Base-by-base conservation (phyloP, 2,113 vertebrate genomes). In the Gnathonemus longibarbis region DNA sequence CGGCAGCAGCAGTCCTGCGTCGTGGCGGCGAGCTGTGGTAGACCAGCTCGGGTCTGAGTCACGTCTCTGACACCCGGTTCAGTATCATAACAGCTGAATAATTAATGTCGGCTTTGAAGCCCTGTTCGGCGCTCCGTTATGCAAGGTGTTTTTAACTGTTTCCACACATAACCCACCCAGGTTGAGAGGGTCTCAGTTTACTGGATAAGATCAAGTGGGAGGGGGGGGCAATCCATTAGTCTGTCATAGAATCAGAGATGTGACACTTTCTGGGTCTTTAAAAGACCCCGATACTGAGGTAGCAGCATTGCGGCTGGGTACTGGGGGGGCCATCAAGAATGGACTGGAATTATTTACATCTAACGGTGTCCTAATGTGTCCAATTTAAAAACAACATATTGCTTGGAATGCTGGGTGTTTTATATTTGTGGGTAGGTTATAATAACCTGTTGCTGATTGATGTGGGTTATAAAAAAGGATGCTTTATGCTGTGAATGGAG, bases 31-130 rank as follows among this genome's bases (percentile, higher is more conserved):
- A 56, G 45, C 84, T 86, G 35, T 3, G 5, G 27, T 35, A 6
- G 31, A 35, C 50, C 27, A 3, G n/a, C 50, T 87, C n/a, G 2
- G 15, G 50, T 13, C 50, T 87, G 50, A 86, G 42, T 85, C 84
- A 87, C 15, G 5, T 52, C 11, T 85, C 42, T 70, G 84, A 42
- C 45, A 4, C 17, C 56, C 11, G 21, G 53, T 19, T 19, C 10
- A 13, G 83, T 66, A 85, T 80, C 35, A 80, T 66, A 31, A 86
- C 39, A 86, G 89, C 89, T 66, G 35, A 90, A 62, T 90, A 85
- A 90, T 66, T 85, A 11, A 85, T 90, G 39, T 42, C 49, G 1
- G 35, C 50, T 84, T 39, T 42, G 39, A 84, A 62, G 83, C n/a
- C 35, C 39, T 48, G 53, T 19, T 42, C 2, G 35, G 35, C 31